phyloP scores from a whole-genome alignment of 2,888 invertebrate genomes.

The Papilio protenor region DNA sequence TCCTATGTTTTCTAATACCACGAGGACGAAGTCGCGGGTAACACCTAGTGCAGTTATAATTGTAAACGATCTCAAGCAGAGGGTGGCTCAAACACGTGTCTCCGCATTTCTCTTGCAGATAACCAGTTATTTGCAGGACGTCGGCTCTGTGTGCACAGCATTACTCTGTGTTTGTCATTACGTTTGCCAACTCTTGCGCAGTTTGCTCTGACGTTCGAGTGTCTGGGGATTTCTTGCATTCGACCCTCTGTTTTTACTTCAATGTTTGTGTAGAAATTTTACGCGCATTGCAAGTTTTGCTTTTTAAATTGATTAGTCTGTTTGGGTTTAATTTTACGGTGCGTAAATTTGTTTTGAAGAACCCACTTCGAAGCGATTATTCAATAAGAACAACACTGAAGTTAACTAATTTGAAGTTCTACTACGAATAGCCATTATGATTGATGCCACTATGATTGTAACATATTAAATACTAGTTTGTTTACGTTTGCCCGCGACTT shows the following conservation, averaged over 20 bases:
- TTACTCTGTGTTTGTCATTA: constrained; percentile 30
- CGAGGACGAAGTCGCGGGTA: no score
- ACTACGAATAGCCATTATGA: not conserved
- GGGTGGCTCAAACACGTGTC: constrained; percentile 16
- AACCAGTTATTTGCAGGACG: constrained; percentile 29
- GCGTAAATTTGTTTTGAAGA: not conserved
- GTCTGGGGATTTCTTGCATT: constrained; percentile 35
- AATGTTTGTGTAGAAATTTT: constrained; percentile 27
- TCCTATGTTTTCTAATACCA: no score
- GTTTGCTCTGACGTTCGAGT: constrained; percentile 31
- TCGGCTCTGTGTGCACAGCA: constrained; percentile 33
- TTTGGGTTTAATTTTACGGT: constrained; percentile 12
- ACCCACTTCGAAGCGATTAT: not conserved
- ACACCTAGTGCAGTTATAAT: no score
- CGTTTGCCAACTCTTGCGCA: constrained; percentile 32
- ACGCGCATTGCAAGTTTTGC: constrained; percentile 19
- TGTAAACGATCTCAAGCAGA: constrained; percentile 9
- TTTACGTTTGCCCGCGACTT: no score
- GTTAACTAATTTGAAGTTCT: not conserved
- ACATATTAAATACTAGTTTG: no score
- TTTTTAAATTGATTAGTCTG: constrained; percentile 12
- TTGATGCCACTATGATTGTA: no score
- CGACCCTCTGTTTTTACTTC: constrained; percentile 29
- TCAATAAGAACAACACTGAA: not conserved
- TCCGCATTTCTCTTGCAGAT: constrained; percentile 24